phyloP scores from a whole-genome alignment of 2,797 vertebrate species.

The Epinephelus malabaricus region DNA sequence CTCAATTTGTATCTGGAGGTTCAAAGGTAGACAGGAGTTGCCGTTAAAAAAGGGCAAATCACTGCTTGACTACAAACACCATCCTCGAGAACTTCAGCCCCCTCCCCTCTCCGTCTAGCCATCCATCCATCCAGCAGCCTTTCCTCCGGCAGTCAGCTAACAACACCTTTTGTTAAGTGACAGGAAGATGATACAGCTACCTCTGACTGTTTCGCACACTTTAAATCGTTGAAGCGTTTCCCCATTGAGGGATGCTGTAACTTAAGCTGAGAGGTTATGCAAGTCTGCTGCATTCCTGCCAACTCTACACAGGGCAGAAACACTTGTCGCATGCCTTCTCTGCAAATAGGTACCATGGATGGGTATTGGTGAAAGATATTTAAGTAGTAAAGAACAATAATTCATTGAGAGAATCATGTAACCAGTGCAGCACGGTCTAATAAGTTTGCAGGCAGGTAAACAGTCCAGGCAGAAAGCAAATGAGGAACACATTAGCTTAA shows the following conservation, averaged over 20 bases:
- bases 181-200: slow-evolving; percentile 56
- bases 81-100: slow-evolving; percentile 49
- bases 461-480: neutral
- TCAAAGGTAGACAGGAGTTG: slow-evolving; percentile 58
- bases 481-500: neutral
- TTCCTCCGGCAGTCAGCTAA: slow-evolving; percentile 56
- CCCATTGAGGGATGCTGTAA: slow-evolving; percentile 28
- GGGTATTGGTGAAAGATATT: slow-evolving; percentile 1
- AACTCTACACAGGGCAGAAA: slow-evolving; percentile 23
- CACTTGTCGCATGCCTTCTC: slow-evolving; percentile 7
- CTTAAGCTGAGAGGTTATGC: slow-evolving; percentile 37
- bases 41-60: slow-evolving; percentile 58
- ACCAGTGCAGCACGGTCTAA: neutral
- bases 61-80: slow-evolving; percentile 57
- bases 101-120: slow-evolving; percentile 36
- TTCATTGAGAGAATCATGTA: neutral
- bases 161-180: slow-evolving; percentile 69
- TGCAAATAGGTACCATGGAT: slow-evolving; percentile 17
- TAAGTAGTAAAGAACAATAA: slow-evolving; percentile 13
- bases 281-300: slow-evolving; percentile 20
- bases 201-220: slow-evolving; percentile 47
- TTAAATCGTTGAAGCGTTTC: slow-evolving; percentile 33
- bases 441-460: neutral
- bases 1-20: slow-evolving; percentile 51
- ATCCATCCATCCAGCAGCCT: slow-evolving; percentile 37